These are phyloP conservation scores for Geococcyx californianus DNA, from an alignment of 2,113 vertebrate species.

Conservation along the genomic window DNA sequence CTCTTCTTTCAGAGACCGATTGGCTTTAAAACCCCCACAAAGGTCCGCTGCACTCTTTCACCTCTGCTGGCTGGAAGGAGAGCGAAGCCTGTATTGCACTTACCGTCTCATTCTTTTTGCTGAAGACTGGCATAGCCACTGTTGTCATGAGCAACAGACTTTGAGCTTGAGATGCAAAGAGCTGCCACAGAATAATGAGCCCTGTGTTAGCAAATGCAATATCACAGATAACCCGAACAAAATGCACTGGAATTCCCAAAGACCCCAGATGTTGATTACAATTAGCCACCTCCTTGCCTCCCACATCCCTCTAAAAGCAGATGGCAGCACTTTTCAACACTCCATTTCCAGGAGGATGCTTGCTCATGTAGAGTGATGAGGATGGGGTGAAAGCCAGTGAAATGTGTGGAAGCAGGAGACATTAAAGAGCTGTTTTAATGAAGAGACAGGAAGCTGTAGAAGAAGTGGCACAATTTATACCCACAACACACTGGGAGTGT, in stretches of 20 bases:
- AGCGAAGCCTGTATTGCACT: neutral
- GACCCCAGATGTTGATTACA: neutral
- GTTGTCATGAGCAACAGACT: conserved; percentile 92
- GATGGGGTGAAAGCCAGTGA: conserved; percentile 1
- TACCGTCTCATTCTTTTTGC: conserved; percentile 96
- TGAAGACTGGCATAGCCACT: conserved; percentile 97
- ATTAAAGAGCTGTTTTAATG: neutral
- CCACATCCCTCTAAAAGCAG: neutral
- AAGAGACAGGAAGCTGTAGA: neutral
- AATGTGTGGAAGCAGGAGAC: neutral
- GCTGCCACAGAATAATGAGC: conserved; percentile 67
- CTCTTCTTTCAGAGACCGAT: neutral
- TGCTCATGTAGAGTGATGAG: neutral
- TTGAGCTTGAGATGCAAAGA: conserved; percentile 87
- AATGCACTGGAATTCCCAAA: neutral
- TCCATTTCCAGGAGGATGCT: neutral
- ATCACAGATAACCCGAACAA: rapidly evolving
- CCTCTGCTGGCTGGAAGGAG: neutral
- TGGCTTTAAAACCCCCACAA: neutral
- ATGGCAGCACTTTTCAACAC: neutral
- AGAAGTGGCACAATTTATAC: neutral
- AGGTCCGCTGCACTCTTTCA: neutral
- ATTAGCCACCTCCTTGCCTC: neutral
- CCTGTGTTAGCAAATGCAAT: neutral
- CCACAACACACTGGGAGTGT: neutral